Base-by-base conservation (phyloP, 2,113 vertebrate genomes). In the Clarias batrachus region DNA sequence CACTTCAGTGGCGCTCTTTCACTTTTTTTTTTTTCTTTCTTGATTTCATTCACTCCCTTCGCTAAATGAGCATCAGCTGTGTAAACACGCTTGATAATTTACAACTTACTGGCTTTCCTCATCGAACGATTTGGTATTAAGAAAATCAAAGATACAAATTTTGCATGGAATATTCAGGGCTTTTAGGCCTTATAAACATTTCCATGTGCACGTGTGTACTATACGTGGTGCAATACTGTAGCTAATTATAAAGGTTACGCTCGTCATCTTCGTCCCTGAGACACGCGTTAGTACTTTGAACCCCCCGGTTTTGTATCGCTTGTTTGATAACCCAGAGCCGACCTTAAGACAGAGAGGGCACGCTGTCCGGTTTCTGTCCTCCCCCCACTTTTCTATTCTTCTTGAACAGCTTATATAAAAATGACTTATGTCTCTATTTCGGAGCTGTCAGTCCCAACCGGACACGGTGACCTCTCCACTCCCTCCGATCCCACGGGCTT, bases 341-440 rank as follows among this genome's bases (percentile, higher is more conserved):
- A 63, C 65, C 54, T 71, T 23, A 30, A 41, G n/a, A 73, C 23
- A 33, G 12, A 62, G 48, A 62, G 78, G 12, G 41, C 12, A 54
- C 25, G n/a, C 33, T 21, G 21, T 83, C 76, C 48, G 19, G 52
- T 59, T 77, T 56, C 48, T 48, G 21, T 74, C 87, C 59, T 59
- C 63, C 79, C 81, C 84, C 86, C 73, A 78, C 63, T 81, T 66
- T 89, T 87, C 86, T 85, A 91, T 91, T 77, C 85, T 85, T 52
- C 89, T 89, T 83, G 85, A 86, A 54, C 85, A 87, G 87, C 84
- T 90, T 90, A 89, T 91, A 93, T 90, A 91, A 90, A 87, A 93
- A 93, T 94, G 92, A 94, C 93, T 94, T 94, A 93, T 93, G 91
- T 93, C 92, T 94, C 95, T 92, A 94, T 94, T 95, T 94, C 92